phyloP scores from a whole-genome alignment of 2,113 vertebrate species.

The Thunnus maccoyii region DNA sequence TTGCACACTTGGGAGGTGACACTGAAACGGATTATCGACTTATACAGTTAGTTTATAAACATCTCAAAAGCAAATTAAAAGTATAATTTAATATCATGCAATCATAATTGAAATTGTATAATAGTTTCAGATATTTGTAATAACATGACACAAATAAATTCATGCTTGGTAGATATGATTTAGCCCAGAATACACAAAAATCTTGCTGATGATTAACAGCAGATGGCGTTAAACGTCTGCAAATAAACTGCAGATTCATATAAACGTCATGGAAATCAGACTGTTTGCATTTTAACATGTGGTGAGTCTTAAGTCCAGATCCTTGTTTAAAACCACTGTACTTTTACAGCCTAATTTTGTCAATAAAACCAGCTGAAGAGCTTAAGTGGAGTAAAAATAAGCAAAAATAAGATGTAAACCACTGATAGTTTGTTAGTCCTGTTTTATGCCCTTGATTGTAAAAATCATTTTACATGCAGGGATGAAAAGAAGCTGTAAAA shows the following conservation, averaged over 20 bases:
- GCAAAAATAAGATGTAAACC: too few relatives aligned
- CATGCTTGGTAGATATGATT: conserved; percentile 1
- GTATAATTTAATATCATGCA: background rate
- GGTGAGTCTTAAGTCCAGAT: background rate
- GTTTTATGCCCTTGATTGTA: background rate
- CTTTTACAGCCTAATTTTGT: background rate
- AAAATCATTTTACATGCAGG: background rate
- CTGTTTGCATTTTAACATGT: background rate
- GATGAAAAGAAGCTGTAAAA: too few relatives aligned
- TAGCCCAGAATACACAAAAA: background rate
- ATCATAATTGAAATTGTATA: background rate
- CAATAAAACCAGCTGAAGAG: background rate
- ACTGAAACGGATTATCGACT: background rate
- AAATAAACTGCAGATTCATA: too few relatives aligned
- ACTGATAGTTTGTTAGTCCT: background rate
- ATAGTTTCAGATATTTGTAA: background rate
- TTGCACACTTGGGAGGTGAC: conserved; percentile 2
- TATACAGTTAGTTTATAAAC: background rate
- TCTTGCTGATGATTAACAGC: background rate
- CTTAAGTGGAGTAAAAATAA: too few relatives aligned
- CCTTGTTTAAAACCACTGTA: too few relatives aligned
- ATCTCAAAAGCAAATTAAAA: background rate
- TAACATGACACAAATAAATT: background rate
- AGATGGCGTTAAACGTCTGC: background rate
- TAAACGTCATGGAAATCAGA: too few relatives aligned